Percentiles rank a stretch among this genome's conserved stretches.
phyloP scores from a whole-genome alignment of 2,888 invertebrate genomes.

The Epiblema foenella region DNA sequence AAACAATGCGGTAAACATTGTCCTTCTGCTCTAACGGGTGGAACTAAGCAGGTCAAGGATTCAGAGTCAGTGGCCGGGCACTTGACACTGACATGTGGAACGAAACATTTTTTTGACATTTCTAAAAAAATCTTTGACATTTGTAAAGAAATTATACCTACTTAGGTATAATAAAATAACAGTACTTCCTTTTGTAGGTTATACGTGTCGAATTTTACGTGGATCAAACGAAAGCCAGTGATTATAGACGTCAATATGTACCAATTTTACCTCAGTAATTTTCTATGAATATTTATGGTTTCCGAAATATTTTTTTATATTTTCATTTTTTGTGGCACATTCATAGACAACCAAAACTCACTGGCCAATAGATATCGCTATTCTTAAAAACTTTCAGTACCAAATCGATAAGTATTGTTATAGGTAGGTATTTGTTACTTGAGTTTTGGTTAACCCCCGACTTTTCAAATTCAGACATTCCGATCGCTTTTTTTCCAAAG shows the following conservation, averaged over 20 bases:
- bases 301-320: too few species aligned
- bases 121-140: conserved; percentile 9
- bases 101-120: background rate
- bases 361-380: background rate
- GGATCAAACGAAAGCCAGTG: too few species aligned
- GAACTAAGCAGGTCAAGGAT: conserved; percentile 22
- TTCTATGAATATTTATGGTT: too few species aligned
- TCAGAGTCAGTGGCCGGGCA: conserved; percentile 21
- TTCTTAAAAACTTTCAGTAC: background rate
- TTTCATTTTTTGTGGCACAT: too few species aligned
- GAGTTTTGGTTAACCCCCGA: background rate
- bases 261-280: too few species aligned
- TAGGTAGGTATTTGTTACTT: background rate
- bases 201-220: background rate
- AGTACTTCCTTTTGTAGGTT: background rate
- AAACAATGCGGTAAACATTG: conserved; percentile 27
- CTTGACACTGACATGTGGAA: conserved; percentile 32
- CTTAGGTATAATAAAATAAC: background rate
- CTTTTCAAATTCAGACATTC: too few species aligned
- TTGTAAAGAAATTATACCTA: conserved; percentile 1
- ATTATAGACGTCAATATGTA: too few species aligned
- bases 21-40: conserved; percentile 12
- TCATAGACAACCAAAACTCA: too few species aligned
- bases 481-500: too few species aligned
- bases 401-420: background rate